Conservation (phyloP, 2,797 vertebrate species). For the Craterocephalus amniculus region DNA sequence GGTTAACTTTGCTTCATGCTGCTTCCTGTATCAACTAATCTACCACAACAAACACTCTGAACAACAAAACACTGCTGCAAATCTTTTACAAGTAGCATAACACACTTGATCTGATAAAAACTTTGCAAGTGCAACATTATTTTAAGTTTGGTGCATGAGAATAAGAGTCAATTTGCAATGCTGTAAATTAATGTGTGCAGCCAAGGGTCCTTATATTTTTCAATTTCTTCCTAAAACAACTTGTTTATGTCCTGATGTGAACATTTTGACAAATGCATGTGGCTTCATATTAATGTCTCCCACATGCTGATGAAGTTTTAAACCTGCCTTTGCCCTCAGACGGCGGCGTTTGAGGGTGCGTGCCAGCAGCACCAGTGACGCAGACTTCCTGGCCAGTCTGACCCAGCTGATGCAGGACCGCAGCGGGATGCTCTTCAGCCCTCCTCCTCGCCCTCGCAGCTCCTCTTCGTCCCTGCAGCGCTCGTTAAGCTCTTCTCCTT, state of each 20-base stretch:
- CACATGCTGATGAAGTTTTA: background rate
- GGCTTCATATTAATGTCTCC: background rate
- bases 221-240: no score
- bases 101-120: background rate
- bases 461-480: slow-evolving; percentile 93
- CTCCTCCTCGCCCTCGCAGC: slow-evolving; percentile 89
- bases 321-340: slow-evolving; percentile 64
- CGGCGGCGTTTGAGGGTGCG: slow-evolving; percentile 92
- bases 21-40: background rate
- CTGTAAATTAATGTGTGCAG: no score
- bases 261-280: background rate
- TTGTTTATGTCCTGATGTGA: no score
- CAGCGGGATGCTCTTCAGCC: slow-evolving; percentile 89
- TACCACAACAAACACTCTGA: background rate
- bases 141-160: background rate
- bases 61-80: background rate
- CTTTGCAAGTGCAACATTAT: background rate
- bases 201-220: background rate
- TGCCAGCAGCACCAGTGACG: slow-evolving; percentile 94
- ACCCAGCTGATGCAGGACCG: slow-evolving; percentile 94
- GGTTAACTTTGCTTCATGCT: background rate
- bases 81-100: background rate
- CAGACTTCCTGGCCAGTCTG: slow-evolving; percentile 94
- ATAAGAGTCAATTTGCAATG: background rate
- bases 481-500: slow-evolving; percentile 94